Base-by-base conservation (phyloP, 2,888 invertebrate species). In the Hemithea aestivaria region DNA sequence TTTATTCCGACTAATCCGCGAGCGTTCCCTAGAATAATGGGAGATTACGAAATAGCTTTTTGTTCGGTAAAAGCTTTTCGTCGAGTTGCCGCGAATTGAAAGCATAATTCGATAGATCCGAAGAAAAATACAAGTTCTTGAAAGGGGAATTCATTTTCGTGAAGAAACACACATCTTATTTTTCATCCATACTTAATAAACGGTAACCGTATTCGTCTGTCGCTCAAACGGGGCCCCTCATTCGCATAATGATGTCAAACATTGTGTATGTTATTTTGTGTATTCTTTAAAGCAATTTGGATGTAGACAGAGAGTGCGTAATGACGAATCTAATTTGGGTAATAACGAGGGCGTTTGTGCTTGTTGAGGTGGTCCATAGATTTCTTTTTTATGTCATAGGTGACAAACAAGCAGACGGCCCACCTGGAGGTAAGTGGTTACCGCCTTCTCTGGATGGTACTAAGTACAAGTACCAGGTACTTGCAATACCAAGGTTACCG, bases 121-220 rank as follows among this genome's bases (percentile, higher is more conserved):
- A 48, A 46, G 47, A 37, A 50, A 44, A 48, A 52, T 38, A 48
- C 31, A 39, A 40, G 35, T 25, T 41, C 42, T 33, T 25, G 30
- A 40, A 43, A 32, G 33, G 46, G 34, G 35, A 46, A 45, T 45
- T 35, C 47, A 41, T 45, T 45, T 47, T 48, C 31, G 25, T 41
- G 40, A 44, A 45, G 38, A 46, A 41, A 40, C 40, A 47, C 45
- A 41, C 40, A 33, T 43, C 35, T 36, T 40, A 38, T 34, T 45
- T 40, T 47, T 42, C 38, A 42, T 47, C 35, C 45, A 41, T 36
- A 41, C 27, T 42, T 42, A 45, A 48, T 48, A 38, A 38, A 44
- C 34, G n/a, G 42, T 26, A 29, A 48, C 27, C 26, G 30, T 41
- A 36, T 48, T 42, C 40, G 37, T 28, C 42, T 40, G 48, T 34